phyloP scores from a whole-genome alignment of 2,888 invertebrate species.

The Epirrita christyi region DNA sequence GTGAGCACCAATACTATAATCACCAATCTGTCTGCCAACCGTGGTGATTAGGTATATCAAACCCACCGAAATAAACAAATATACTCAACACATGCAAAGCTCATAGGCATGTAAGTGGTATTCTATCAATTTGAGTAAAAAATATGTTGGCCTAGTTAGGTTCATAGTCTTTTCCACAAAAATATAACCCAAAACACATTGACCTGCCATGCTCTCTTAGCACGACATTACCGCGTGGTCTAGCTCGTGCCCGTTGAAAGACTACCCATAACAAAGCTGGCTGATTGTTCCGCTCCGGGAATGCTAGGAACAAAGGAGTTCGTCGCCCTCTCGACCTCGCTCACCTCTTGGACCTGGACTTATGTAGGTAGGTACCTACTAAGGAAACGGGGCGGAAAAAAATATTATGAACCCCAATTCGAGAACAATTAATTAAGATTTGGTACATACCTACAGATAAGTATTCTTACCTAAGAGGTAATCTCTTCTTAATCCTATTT shows the following conservation, averaged over 20 bases:
- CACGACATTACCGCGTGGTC: slow-evolving; percentile 19
- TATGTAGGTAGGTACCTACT: slow-evolving; percentile 5
- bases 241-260: slow-evolving; percentile 45
- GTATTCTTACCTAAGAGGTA: no score
- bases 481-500: no score
- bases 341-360: slow-evolving; percentile 45
- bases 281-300: slow-evolving; percentile 53
- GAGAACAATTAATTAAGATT: no score
- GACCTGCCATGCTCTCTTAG: slow-evolving; percentile 3
- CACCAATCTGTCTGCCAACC: no score
- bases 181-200: background rate
- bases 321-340: slow-evolving; percentile 65
- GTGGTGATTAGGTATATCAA: no score
- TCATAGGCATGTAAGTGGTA: no score
- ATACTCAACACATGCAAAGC: no score
- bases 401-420: background rate
- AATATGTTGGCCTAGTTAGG: no score
- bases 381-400: background rate
- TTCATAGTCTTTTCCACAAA: background rate
- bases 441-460: no score
- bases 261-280: slow-evolving; percentile 52
- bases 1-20: no score
- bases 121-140: no score
- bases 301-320: slow-evolving; percentile 73
- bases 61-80: no score